Conservation (phyloP, 1,140 invertebrate genomes). For the Drosophila tropicalis region DNA sequence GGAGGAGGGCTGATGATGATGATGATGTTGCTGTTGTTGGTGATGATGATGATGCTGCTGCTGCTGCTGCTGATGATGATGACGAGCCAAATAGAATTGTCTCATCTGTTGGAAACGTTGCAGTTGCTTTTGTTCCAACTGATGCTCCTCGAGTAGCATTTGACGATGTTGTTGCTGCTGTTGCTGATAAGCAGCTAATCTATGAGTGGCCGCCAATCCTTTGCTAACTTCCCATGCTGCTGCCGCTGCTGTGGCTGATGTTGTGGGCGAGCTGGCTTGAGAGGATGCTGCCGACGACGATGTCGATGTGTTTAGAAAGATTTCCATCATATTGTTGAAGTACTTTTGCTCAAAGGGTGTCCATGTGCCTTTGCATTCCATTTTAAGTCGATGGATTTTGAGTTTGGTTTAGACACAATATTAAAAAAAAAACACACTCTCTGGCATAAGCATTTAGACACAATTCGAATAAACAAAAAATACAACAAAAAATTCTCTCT, state of each 20-base stretch:
- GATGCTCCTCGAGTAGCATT: conserved; percentile 14
- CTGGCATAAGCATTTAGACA: no score
- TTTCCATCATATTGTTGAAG: conserved; percentile 69
- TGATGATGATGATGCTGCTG: conserved; percentile 32
- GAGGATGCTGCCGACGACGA: conserved; percentile 56
- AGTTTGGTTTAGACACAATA: background rate
- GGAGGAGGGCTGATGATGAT: conserved; percentile 23
- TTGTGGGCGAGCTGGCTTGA: conserved; percentile 61
- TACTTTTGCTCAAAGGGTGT: conserved; percentile 74
- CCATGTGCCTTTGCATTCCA: conserved; percentile 71
- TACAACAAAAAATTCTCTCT: background rate
- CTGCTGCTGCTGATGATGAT: conserved; percentile 42
- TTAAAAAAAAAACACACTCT: background rate
- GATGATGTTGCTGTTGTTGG: conserved; percentile 17
- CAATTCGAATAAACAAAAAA: background rate
- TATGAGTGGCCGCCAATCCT: conserved; percentile 26
- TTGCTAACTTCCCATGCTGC: conserved; percentile 54
- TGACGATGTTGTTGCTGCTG: conserved; percentile 46
- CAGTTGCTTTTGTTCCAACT: conserved; percentile 35
- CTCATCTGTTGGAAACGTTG: conserved; percentile 22
- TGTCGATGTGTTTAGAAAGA: conserved; percentile 36
- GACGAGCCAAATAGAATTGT: conserved; percentile 34
- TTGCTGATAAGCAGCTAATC: conserved; percentile 16
- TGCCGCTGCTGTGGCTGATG: conserved; percentile 31
- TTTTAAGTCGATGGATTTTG: conserved; percentile 19